These are phyloP conservation scores for Coptotermes formosanus DNA, from an alignment of 1,140 invertebrate genomes.

Conservation along the genomic window DNA sequence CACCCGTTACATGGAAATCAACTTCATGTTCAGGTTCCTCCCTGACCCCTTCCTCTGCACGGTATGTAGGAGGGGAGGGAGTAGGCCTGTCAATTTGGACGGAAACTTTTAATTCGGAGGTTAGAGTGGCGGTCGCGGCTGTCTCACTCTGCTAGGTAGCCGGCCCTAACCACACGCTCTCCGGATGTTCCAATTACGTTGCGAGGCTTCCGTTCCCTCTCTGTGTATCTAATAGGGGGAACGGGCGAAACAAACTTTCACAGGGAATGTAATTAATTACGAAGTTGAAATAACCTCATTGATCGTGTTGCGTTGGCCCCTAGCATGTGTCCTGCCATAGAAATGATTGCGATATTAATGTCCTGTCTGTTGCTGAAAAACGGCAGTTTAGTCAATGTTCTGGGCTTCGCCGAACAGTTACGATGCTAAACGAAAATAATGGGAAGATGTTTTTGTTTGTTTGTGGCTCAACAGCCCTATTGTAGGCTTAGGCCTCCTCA, in stretches of 20 bases:
- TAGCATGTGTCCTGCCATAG: not conserved
- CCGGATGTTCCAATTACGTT: not conserved
- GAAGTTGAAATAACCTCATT: constrained; percentile 9
- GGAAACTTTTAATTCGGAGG: not conserved
- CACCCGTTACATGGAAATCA: not conserved
- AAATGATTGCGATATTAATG: not conserved
- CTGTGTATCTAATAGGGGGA: not conserved
- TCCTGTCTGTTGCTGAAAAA: no score
- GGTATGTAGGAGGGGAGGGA: not conserved
- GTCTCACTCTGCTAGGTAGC: not conserved
- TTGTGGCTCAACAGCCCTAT: no score
- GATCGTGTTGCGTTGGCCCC: not conserved
- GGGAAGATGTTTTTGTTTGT: no score
- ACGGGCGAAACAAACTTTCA: not conserved
- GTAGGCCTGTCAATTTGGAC: not conserved
- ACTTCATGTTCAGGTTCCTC: not conserved
- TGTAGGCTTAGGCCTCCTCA: no score
- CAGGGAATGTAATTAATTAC: constrained; percentile 4
- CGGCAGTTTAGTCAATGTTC: no score
- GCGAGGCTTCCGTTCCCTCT: not conserved
- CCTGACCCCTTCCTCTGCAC: not conserved
- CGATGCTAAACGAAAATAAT: no score
- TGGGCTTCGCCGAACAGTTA: no score
- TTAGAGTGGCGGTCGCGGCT: not conserved
- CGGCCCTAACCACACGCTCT: not conserved